Evolutionary conservation across 2,113 vertebrate genomes (phyloP), one percentile per base, ranked within the genome.

Genomic region (Danionella cerebrum): DNA sequence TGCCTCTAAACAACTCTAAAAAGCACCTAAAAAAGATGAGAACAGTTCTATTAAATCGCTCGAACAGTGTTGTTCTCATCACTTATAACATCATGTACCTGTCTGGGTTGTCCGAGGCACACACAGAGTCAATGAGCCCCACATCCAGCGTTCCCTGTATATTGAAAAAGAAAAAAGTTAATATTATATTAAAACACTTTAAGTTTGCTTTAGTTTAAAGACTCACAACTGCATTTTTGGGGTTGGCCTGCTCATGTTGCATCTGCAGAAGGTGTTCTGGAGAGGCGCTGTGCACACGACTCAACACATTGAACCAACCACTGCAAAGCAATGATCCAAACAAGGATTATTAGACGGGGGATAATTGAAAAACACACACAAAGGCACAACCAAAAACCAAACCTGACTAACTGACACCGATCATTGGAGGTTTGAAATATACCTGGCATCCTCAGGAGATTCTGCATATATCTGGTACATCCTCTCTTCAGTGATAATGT

Each of bases 371-470:
- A 45, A 45, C n/a, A 21, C 42, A 4, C 41, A 42, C 6, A 27
- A 16, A 31, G 3, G 48, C 24, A 52, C 4, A 22, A 42, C 47
- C 3, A 33, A 63, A 54, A 59, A 72, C 42, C n/a, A n/a, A n/a
- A n/a, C n/a, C n/a, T n/a, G n/a, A n/a, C n/a, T n/a, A n/a, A n/a
- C n/a, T n/a, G n/a, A n/a, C n/a, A n/a, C n/a, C n/a, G n/a, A n/a
- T n/a, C n/a, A n/a, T n/a, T n/a, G 38, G 39, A 69, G 47, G 59
- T 82, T 72, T 51, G 2, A 3, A 2, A 39, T 50, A 2, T 80
- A 96, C 93, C 93, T 94, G 35, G 93, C 93, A 71, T 96, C 93
- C 68, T 96, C 93, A 19, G 93, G 93, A 2, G 93, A 93, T 79
- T 95, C 92, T 0, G 93, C 93, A 7, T 93, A 90, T 58, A 96